Conservation (phyloP, 2,797 vertebrate species). For the Thamnophis elegans region DNA sequence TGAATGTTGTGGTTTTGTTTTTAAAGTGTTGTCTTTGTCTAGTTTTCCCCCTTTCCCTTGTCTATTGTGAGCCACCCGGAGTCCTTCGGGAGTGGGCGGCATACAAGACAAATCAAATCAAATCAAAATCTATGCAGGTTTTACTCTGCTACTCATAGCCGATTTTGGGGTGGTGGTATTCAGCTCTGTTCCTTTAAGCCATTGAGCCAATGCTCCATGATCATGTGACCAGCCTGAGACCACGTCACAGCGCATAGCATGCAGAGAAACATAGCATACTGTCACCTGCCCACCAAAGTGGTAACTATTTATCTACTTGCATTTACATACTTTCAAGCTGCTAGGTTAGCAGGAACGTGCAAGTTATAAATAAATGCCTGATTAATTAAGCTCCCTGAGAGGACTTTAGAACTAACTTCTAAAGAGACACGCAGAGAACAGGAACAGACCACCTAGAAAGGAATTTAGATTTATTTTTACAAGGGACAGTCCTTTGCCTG, state of each 20-base stretch:
- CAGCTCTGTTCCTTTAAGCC: not conserved
- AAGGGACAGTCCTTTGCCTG: not conserved
- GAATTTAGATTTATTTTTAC: not conserved
- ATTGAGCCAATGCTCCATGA: not conserved
- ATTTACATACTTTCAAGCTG: not conserved
- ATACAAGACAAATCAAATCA: too few species aligned
- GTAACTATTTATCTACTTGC: not conserved
- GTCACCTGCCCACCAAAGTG: not conserved
- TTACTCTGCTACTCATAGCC: not conserved
- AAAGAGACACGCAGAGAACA: not conserved
- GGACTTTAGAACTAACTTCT: not conserved
- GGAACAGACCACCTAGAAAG: not conserved
- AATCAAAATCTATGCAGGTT: not conserved
- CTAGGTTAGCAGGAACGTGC: not conserved
- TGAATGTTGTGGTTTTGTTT: too few species aligned
- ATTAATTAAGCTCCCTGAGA: not conserved
- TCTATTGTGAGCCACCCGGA: too few species aligned
- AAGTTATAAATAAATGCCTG: not conserved
- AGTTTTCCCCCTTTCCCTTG: too few species aligned
- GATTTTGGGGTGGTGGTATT: not conserved
- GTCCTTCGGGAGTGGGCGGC: too few species aligned
- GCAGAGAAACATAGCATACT: not conserved
- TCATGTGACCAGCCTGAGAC: not conserved
- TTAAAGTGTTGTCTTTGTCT: too few species aligned
- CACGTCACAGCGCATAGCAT: not conserved